Conservation (phyloP, 2,113 vertebrate species). For the Opisthocomus hoazin region DNA sequence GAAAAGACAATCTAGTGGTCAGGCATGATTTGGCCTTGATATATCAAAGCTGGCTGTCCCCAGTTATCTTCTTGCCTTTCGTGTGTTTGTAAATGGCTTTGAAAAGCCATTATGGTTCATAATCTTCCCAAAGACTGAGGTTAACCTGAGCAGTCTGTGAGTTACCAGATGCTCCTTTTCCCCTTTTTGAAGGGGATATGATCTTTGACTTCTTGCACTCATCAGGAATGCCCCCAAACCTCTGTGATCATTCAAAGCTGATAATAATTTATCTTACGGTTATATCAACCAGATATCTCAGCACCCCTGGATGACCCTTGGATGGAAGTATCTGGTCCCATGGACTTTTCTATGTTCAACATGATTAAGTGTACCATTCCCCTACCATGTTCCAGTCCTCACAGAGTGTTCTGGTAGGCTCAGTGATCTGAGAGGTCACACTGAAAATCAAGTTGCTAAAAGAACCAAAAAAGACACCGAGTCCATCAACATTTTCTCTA, state of each 20-base stretch:
- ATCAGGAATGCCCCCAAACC: neutral
- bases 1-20: neutral
- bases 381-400: neutral
- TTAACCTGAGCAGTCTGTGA: neutral
- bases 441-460: neutral
- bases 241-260: neutral
- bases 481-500: neutral
- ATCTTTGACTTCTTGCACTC: neutral
- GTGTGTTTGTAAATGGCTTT: neutral
- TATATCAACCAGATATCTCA: neutral
- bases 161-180: neutral
- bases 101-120: neutral
- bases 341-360: neutral
- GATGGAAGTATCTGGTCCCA: neutral
- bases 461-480: neutral
- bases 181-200: neutral
- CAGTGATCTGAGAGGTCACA: neutral
- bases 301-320: neutral
- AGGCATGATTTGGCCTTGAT: neutral
- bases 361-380: neutral
- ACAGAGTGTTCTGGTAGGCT: neutral
- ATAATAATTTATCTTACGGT: neutral
- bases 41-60: neutral
- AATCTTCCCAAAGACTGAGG: neutral
- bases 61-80: neutral